Evolutionary conservation across 2,113 vertebrate genomes (phyloP).

Genomic region (Corynorhinus townsendii): DNA sequence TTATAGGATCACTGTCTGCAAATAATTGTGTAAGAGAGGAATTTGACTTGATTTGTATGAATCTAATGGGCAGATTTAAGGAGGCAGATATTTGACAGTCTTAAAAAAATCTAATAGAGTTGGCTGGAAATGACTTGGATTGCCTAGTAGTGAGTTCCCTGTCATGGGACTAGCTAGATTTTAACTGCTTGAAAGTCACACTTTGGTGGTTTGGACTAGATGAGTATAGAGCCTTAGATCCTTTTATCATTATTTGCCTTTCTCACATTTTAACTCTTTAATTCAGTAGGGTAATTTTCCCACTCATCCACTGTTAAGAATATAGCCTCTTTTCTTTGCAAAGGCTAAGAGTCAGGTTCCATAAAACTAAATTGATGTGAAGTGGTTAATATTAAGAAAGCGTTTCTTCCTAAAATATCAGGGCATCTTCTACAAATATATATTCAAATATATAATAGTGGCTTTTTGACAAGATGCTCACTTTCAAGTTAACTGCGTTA

Average conservation of each 20-base stretch:
- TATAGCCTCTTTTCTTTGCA: not conserved
- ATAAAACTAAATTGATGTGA: not conserved
- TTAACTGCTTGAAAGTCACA: not conserved
- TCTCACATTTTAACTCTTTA: not conserved
- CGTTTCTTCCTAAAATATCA: not conserved
- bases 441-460: not conserved
- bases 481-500: not conserved
- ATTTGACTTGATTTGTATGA: not conserved
- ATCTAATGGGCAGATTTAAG: not conserved
- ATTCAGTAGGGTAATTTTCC: not conserved
- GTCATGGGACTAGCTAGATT: not conserved
- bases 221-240: not conserved
- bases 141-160: not conserved
- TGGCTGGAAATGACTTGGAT: not conserved
- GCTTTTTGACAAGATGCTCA: not conserved
- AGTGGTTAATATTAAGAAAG: not conserved
- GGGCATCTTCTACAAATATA: not conserved
- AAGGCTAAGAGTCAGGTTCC: not conserved
- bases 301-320: not conserved
- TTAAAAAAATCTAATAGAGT: not conserved
- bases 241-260: not conserved
- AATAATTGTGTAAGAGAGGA: not conserved
- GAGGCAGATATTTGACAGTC: not conserved
- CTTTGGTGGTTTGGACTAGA: not conserved
- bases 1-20: not conserved